Base-by-base conservation (phyloP, 2,888 invertebrate genomes). In the Patella caerulea region DNA sequence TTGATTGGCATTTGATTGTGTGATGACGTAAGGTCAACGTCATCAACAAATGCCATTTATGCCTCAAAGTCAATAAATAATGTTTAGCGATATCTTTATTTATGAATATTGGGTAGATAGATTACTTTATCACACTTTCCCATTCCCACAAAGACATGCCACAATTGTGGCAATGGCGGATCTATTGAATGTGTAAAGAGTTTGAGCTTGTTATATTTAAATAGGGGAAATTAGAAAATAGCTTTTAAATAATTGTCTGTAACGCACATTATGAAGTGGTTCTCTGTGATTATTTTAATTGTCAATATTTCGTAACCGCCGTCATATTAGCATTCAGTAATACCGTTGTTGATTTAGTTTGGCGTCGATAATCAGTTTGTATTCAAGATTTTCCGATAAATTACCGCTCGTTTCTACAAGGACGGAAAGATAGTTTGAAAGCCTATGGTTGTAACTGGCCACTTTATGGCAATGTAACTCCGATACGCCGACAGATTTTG, bases 211-310 rank as follows among this genome's bases (percentile, higher is more conserved):
- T 19, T 65, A 65, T 65, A 65, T 65, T 24, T 19, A 65, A 65
- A 24, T 65, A 14, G 24, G 65, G 65, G 65, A 65, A 65, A 65
- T 65, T 19, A 65, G 65, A 65, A 65, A 65, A 65, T 65, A 24
- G 65, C 19, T 14, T 19, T 65, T 11, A 65, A 65, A 65, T 65
- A 65, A 65, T 65, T 65, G 24, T 65, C 19, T 65, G 19, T 65
- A 65, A 65, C 24, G 65, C 65, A 65, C 65, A 65, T 65, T 65
- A 65, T 65, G 19, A 65, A 65, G 65, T 65, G 15, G 65, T 65
- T 24, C 45, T 45, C 45, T 45, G 65, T 65, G 19, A 24, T 65
- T 65, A 65, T 9, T 24, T 24, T 65, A 65, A 65, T 65, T 65
- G 24, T 65, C 65, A 65, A 65, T 65, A 65, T 24, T 24, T 65